A percentile compares a stretch with the other conserved stretches of the same genome.
Conservation (phyloP, 2,113 vertebrate genomes). For the Archilochus colubris region DNA sequence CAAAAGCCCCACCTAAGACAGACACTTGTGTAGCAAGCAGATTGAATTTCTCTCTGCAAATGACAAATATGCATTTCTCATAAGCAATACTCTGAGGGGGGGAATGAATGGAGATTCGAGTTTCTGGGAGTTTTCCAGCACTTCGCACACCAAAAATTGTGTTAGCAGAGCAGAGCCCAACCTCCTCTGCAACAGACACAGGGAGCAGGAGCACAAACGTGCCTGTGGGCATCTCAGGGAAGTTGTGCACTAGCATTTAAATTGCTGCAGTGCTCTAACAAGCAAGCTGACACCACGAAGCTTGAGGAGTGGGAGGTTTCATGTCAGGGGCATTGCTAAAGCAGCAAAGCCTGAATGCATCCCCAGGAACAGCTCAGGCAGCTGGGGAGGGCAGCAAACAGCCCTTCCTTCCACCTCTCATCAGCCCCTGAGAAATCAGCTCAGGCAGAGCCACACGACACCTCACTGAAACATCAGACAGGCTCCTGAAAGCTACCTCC, state of each 20-base stretch:
- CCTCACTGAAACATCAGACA: not conserved
- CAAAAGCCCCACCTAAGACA: not conserved
- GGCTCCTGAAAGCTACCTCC: not conserved
- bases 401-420: not conserved
- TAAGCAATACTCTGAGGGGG: not conserved
- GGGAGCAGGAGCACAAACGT: not conserved
- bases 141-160: not conserved
- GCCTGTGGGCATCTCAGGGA: accelerated
- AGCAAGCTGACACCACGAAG: not conserved
- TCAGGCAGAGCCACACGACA: not conserved
- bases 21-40: not conserved
- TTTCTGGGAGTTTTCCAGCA: not conserved
- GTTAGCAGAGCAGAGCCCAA: not conserved
- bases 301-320: not conserved
- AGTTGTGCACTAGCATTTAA: not conserved
- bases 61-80: accelerated
- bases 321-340: too few relatives aligned
- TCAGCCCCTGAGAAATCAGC: not conserved
- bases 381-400: not conserved
- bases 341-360: accelerated
- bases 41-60: not conserved
- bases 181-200: not conserved
- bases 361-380: not conserved
- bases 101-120: not conserved
- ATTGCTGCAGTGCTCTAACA: not conserved